Percentiles rank a stretch among this genome's conserved stretches.
phyloP scores from a whole-genome alignment of 2,797 vertebrate species.

The Selene dorsalis region DNA sequence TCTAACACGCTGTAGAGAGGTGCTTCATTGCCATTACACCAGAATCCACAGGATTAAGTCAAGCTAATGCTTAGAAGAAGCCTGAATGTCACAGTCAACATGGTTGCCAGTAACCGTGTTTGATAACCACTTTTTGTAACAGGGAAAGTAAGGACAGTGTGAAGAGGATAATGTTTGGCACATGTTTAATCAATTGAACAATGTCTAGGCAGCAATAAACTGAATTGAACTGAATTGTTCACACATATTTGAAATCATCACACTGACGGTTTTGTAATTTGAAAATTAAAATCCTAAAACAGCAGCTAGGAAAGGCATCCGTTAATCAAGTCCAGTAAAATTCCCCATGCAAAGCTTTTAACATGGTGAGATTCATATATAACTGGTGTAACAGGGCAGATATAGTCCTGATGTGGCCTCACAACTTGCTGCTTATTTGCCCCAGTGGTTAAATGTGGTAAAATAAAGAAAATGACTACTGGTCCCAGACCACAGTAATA shows the following conservation, averaged over 20 bases:
- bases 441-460: neutral
- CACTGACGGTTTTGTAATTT: neutral
- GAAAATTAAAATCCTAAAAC: neutral
- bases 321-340: no score
- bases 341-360: neutral
- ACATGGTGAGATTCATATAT: neutral
- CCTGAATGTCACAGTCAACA: slow-evolving; percentile 13
- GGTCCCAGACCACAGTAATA: neutral
- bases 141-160: neutral
- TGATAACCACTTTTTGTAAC: slow-evolving; percentile 18
- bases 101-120: slow-evolving; percentile 16
- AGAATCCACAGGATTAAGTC: slow-evolving; percentile 62
- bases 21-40: slow-evolving; percentile 50
- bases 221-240: no score
- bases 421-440: neutral
- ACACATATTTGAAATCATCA: no score
- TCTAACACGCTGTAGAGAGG: slow-evolving; percentile 53
- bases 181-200: no score
- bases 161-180: neutral
- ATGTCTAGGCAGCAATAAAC: no score
- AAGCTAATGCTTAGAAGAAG: slow-evolving; percentile 38
- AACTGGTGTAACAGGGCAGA: neutral
- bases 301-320: neutral
- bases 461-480: neutral
- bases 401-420: neutral